Percentiles rank a stretch among this genome's conserved stretches.
These are phyloP conservation scores for Lordiphosa andalusiaca DNA, from an alignment of 2,888 invertebrate genomes.

Conservation along the genomic window DNA sequence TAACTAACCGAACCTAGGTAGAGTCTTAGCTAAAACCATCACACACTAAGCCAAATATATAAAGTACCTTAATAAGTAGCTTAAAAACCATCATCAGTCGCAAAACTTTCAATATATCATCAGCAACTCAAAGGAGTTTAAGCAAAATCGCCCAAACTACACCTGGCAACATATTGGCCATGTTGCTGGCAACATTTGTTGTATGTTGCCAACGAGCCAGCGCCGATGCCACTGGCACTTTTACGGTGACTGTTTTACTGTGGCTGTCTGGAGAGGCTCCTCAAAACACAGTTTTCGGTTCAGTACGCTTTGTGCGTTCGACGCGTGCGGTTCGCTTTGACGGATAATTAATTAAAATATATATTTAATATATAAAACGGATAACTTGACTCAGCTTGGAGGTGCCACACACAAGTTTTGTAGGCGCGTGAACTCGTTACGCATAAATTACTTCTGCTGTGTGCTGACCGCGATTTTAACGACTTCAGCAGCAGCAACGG, in stretches of 20 bases:
- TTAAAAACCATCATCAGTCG: not conserved
- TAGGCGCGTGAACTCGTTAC: constrained; percentile 75
- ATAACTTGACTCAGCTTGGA: constrained; percentile 39
- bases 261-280: constrained; percentile 49
- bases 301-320: constrained; percentile 78
- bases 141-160: not conserved
- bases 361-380: constrained; percentile 35
- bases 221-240: constrained; percentile 17
- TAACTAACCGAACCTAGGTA: too few species aligned
- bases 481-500: constrained; percentile 39
- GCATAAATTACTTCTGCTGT: constrained; percentile 63
- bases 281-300: constrained; percentile 59
- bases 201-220: constrained; percentile 23
- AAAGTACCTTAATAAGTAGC: too few species aligned
- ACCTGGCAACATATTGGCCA: constrained; percentile 38
- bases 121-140: constrained; percentile 12
- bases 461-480: constrained; percentile 65
- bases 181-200: constrained; percentile 54
- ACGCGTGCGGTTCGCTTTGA: constrained; percentile 70
- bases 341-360: constrained; percentile 40
- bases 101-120: not conserved
- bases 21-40: too few species aligned
- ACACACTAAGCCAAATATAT: too few species aligned
- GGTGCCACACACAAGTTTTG: constrained; percentile 60
- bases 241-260: constrained; percentile 11